Percentiles rank a stretch among this genome's conserved stretches.
These are phyloP conservation scores for Elegia similella DNA, from an alignment of 2,888 invertebrate species.

Conservation along the genomic window DNA sequence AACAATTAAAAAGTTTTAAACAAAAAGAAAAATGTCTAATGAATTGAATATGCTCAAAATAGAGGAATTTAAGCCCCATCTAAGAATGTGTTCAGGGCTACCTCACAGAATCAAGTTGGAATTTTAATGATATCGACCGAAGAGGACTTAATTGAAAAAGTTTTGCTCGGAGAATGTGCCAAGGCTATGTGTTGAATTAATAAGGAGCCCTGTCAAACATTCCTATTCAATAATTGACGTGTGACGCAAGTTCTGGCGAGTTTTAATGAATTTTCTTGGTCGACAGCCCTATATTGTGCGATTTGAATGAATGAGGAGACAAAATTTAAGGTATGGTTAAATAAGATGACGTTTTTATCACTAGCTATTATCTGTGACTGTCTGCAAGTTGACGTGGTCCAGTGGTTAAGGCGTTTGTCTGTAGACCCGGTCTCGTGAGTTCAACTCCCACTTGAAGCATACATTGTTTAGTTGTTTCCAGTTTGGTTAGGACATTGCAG, in stretches of 20 bases:
- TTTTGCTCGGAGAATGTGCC: constrained; percentile 56
- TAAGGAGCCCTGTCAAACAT: constrained; percentile 60
- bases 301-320: constrained; percentile 12
- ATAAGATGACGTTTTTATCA: no score
- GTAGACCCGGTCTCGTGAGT: no score
- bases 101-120: constrained; percentile 54
- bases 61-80: constrained; percentile 14
- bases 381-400: no score
- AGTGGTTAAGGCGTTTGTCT: no score
- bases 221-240: constrained; percentile 60
- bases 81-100: constrained; percentile 12
- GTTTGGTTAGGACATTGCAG: no score
- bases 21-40: neutral
- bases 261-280: constrained; percentile 50
- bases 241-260: constrained; percentile 39
- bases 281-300: constrained; percentile 10
- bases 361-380: no score
- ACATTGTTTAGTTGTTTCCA: no score
- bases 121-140: constrained; percentile 66
- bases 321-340: neutral
- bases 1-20: no score
- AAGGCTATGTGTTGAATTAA: constrained; percentile 65
- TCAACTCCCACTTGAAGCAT: no score
- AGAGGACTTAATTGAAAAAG: constrained; percentile 74
- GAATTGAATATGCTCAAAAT: neutral